Evolutionary conservation across 2,113 vertebrate genomes (phyloP), one percentile per base, ranked within the genome.

Genomic region (Tupaia tana): DNA sequence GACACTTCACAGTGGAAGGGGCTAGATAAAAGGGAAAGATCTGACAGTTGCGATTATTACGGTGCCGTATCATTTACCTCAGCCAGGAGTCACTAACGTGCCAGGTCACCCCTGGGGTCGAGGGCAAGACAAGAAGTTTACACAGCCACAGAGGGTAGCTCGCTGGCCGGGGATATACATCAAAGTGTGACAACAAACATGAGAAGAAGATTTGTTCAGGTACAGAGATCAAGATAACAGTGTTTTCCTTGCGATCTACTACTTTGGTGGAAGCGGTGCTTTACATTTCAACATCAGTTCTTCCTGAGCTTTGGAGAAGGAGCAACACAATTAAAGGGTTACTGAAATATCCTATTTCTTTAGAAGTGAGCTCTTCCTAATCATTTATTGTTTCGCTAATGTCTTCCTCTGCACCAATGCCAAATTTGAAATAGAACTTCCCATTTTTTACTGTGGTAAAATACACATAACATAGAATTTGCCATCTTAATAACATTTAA

Each of bases 1-100:
- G 83, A 54, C 31, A 24, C 69, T 74, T 94, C 90, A 81, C 80
- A 85, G 90, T 0, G 69, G 78, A 81, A 10, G 61, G 89, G 85
- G 84, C 93, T 3, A 63, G 95, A 97, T 88, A 14, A 97, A 96
- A 96, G 93, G 11, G 87, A 70, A 58, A 87, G 95, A 95, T 95
- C 94, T 90, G 86, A 94, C 84, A 22, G 81, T 7, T 9, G 59
- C 54, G 69, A 1, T 96, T 74, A 91, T 91, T 27, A 70, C 63
- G 1, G 3, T 0, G 54, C 67, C 0, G 9, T 82, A 90, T 96
- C 88, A 2, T 94, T 97, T 93, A 69, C 94, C 90, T 91, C 92
- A 70, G 96, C 96, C 73, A 82, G 94, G 86, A 95, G 93, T 93
- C 96, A 43, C 89, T 9, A 16, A 70, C 67, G 1, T 0, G 0